A percentile compares a stretch with the other conserved stretches of the same genome.
Conservation (phyloP, 1,140 invertebrate genomes). For the Scylla paramamosain region DNA sequence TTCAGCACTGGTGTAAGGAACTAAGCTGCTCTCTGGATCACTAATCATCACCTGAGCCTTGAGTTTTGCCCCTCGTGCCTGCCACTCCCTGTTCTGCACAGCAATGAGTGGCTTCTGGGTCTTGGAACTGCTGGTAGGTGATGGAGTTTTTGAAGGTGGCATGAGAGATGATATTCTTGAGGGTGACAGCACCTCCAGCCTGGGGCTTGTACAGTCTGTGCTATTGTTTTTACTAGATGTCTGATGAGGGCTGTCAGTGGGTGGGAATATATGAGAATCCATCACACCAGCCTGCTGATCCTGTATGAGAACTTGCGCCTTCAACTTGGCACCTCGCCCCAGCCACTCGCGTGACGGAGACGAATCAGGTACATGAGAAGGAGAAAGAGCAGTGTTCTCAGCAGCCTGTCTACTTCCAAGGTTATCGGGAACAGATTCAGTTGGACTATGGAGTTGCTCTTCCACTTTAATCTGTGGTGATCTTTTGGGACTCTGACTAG, state of each 20-base stretch:
- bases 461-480: slow-evolving; percentile 10
- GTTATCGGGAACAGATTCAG: not conserved
- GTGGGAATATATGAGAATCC: slow-evolving; percentile 61
- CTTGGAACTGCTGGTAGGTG: not conserved
- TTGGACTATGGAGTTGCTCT: not conserved
- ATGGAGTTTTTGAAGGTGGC: not conserved
- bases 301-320: slow-evolving; percentile 69
- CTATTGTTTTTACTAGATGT: not conserved
- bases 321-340: slow-evolving; percentile 64
- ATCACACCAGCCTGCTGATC: slow-evolving; percentile 71
- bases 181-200: not conserved
- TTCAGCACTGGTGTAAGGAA: not conserved
- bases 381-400: not conserved
- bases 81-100: slow-evolving; percentile 62
- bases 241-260: not conserved
- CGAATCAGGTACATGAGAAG: not conserved
- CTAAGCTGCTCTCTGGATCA: slow-evolving; percentile 54
- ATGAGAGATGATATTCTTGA: not conserved
- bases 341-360: slow-evolving; percentile 67
- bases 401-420: not conserved
- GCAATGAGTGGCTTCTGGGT: slow-evolving; percentile 24
- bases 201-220: slow-evolving; percentile 16
- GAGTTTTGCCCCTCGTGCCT: slow-evolving; percentile 65
- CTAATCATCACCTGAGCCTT: slow-evolving; percentile 70
- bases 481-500: slow-evolving; percentile 43